A percentile compares a stretch with the other conserved stretches of the same genome.
phyloP scores from a whole-genome alignment of 2,888 invertebrate species.

The Teinopalpus imperialis region DNA sequence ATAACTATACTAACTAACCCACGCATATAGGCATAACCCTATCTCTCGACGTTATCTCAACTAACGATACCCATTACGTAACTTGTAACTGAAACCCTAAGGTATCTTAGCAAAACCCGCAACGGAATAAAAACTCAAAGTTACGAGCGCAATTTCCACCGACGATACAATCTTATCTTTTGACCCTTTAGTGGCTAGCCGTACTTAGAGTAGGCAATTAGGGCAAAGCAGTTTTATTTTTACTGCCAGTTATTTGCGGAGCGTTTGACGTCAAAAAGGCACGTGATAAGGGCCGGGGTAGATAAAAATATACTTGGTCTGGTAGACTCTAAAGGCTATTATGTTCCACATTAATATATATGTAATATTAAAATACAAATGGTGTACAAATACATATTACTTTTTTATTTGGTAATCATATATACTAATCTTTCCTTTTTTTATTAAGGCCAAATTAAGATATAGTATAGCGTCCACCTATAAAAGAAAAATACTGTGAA shows the following conservation, averaged over 20 bases:
- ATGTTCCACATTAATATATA: no score
- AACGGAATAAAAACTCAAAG: slow-evolving; percentile 5
- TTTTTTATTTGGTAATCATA: no score
- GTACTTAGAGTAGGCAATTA: slow-evolving; percentile 33
- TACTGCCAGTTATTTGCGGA: slow-evolving; percentile 34
- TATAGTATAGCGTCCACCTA: no score
- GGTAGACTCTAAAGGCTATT: slow-evolving; percentile 24
- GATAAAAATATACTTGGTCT: slow-evolving; percentile 31
- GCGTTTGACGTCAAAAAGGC: slow-evolving; percentile 38
- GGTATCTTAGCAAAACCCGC: background rate
- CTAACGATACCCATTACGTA: background rate
- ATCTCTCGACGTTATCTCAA: no score
- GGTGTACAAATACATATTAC: no score
- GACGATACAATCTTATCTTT: slow-evolving; percentile 24
- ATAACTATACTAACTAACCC: no score
- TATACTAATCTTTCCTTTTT: no score
- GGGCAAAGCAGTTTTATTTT: slow-evolving; percentile 35
- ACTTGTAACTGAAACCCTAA: background rate
- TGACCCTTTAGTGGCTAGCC: slow-evolving; percentile 9
- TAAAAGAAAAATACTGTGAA: no score
- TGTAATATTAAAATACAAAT: no score
- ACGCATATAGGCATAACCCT: no score
- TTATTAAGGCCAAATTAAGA: no score
- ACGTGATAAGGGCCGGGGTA: slow-evolving; percentile 22
- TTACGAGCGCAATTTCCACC: slow-evolving; percentile 11